Evolutionary conservation across 2,888 invertebrate genomes (phyloP), one percentile per base, ranked within the genome.

Genomic region (Latrodectus hesperus): DNA sequence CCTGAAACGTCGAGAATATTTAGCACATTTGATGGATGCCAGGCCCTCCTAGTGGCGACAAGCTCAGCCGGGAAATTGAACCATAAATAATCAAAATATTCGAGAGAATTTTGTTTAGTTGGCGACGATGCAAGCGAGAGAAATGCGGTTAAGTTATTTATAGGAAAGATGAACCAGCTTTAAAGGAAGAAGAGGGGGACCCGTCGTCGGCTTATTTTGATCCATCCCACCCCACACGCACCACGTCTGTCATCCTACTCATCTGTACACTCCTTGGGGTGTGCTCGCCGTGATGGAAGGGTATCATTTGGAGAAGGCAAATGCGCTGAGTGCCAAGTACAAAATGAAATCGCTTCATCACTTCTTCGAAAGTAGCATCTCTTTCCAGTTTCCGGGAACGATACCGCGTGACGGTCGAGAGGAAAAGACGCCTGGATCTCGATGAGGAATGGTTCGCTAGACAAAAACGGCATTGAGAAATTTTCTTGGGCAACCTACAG

Each of bases 141-240:
- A 53, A 60, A 64, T 55, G 73, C 52, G 82, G 60, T 22, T 10
- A 55, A 60, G 79, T 79, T 79, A 79, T 79, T 79, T 79, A 79
- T 79, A 79, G 60, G 38, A 26, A 17, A 51, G 55, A 38, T 60
- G 60, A 60, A n/a, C 60, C 60, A 60, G 60, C 60, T 11, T 60
- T 16, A 60, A 60, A 60, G 11, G 10, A 16, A 55, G 79, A 71
- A 52, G 26, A 26, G 14, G 53, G 53, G 72, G 51, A 55, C 72
- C 84, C 77, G 73, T 84, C 84, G 84, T 78, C 84, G 38, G 84
- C 84, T 84, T 77, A 84, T 84, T 84, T 84, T 72, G 84, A 77
- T 71, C 60, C 60, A n/a, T 60, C n/a, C 60, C 65, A 16, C 52
- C 17, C 65, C 55, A 64, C 83, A 84, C 83, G 72, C 74, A 76